These are phyloP conservation scores for Microhierax caerulescens DNA, from an alignment of 2,797 vertebrate genomes.

Conservation along the genomic window DNA sequence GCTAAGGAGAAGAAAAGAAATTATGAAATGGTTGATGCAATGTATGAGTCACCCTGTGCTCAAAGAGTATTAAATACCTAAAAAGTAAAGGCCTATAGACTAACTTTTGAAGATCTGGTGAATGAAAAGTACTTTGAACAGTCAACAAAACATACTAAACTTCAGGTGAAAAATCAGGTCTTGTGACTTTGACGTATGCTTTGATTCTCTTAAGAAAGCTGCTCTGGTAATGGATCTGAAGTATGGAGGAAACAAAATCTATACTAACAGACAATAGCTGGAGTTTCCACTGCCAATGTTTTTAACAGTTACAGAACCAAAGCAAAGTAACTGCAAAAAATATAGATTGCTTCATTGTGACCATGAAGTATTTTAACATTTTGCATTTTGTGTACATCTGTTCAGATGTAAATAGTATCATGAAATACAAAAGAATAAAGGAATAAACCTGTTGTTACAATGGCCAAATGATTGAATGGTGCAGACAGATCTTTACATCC, in stretches of 20 bases:
- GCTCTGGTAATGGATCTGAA: background rate
- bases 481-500: background rate
- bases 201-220: background rate
- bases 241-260: background rate
- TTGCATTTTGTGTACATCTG: background rate
- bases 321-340: background rate
- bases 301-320: background rate
- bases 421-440: background rate
- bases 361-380: background rate
- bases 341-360: background rate
- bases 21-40: background rate
- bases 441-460: background rate
- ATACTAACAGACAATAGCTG: background rate
- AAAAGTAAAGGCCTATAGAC: background rate
- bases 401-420: background rate
- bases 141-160: background rate
- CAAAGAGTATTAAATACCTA: background rate
- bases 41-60: background rate
- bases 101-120: background rate
- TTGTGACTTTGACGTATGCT: conserved; percentile 1
- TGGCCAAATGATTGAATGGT: background rate
- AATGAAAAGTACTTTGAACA: background rate
- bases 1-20: background rate
- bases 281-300: background rate
- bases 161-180: background rate